Evolutionary conservation across 2,113 vertebrate genomes (phyloP).

Genomic region (Myiozetetes cayanensis): DNA sequence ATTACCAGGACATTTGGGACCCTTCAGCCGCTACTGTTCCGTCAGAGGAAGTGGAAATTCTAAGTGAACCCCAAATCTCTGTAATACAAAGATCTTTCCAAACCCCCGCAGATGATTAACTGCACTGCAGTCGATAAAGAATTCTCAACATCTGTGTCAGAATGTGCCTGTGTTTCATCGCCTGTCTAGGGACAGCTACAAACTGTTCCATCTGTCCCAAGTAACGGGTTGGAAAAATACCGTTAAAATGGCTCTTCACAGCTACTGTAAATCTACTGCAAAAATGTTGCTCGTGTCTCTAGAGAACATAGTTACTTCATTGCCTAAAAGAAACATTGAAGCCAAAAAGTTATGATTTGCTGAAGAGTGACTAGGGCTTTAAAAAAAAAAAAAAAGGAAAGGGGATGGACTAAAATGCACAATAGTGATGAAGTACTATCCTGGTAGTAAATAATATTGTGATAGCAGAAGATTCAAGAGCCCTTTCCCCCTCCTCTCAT

Average conservation of each 20-base stretch:
- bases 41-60: not conserved
- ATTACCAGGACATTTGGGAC: rapidly evolving
- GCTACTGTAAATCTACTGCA: rapidly evolving
- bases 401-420: not conserved
- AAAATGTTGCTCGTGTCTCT: not conserved
- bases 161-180: not conserved
- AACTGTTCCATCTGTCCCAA: not conserved
- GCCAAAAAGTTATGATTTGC: not conserved
- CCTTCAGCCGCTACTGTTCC: not conserved
- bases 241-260: not conserved
- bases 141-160: not conserved
- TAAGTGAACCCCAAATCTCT: rapidly evolving
- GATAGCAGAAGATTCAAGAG: not conserved
- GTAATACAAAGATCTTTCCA: not conserved
- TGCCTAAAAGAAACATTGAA: not conserved
- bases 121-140: not conserved
- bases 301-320: not conserved
- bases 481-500: not conserved
- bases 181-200: not conserved
- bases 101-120: not conserved
- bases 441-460: not conserved
- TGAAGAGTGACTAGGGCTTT: not conserved
- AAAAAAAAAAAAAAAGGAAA: not conserved
- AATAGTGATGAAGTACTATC: not conserved
- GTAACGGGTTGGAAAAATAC: not conserved